phyloP scores from a whole-genome alignment of 2,797 vertebrate genomes.

The Sphenodon punctatus region DNA sequence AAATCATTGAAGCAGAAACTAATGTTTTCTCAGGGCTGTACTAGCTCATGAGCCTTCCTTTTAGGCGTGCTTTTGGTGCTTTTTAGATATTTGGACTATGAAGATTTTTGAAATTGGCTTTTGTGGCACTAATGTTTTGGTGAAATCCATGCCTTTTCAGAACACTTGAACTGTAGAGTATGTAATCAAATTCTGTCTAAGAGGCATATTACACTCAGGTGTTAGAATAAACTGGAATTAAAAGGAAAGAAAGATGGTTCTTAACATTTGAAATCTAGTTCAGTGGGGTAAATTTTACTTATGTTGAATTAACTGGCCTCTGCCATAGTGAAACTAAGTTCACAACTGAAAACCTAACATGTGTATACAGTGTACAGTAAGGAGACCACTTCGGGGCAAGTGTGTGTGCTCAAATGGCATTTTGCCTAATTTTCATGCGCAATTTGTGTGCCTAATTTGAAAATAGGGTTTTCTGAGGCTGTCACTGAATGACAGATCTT shows the following conservation, averaged over 20 bases:
- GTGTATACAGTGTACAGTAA: not conserved
- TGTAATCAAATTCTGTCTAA: not conserved
- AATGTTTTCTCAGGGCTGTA: not conserved
- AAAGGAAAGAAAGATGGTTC: not conserved
- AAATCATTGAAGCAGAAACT: not conserved
- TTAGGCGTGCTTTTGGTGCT: not conserved
- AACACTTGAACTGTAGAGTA: not conserved
- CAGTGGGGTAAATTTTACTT: not conserved
- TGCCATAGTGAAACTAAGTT: not conserved
- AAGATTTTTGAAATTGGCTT: not conserved
- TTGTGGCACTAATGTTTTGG: not conserved
- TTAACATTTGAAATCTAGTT: not conserved
- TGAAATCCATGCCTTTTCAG: not conserved
- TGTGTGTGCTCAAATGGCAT: not conserved
- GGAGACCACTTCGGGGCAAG: too few species aligned
- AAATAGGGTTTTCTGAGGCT: not conserved
- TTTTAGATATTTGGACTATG: not conserved
- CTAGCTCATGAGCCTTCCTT: not conserved
- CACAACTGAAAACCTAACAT: not conserved
- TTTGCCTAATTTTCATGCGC: not conserved
- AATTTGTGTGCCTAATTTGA: not conserved
- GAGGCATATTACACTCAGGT: not conserved
- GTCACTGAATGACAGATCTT: too few species aligned
- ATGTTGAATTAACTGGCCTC: not conserved
- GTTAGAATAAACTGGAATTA: not conserved